phyloP scores from a whole-genome alignment of 2,888 invertebrate species.

The Sarcophaga rosellei region DNA sequence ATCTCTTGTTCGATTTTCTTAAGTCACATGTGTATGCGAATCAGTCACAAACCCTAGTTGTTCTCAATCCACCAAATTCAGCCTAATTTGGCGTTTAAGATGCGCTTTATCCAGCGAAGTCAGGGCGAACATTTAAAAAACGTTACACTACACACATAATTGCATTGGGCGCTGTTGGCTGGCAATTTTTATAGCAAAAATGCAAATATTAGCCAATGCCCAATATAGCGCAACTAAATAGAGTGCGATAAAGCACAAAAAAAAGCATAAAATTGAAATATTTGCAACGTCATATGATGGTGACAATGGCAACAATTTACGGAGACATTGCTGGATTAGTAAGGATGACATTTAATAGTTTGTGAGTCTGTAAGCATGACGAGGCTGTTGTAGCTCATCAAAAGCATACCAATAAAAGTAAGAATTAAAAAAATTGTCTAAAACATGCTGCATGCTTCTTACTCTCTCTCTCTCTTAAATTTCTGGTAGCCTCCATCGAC shows the following conservation, averaged over 20 bases:
- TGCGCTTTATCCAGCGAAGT: too few relatives aligned
- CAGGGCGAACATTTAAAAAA: too few relatives aligned
- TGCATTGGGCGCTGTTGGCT: too few relatives aligned
- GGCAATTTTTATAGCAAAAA: too few relatives aligned
- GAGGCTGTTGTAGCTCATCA: slow-evolving; percentile 25
- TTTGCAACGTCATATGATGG: slow-evolving; percentile 74
- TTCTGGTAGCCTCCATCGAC: neutral
- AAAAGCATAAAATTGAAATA: slow-evolving; percentile 70
- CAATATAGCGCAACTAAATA: neutral
- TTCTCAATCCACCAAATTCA: too few relatives aligned
- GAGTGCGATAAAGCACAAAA: neutral
- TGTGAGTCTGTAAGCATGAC: neutral
- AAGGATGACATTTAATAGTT: slow-evolving; percentile 20
- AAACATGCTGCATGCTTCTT: too few relatives aligned
- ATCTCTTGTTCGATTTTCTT: too few relatives aligned
- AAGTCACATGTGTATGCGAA: too few relatives aligned
- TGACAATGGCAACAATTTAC: slow-evolving; percentile 66
- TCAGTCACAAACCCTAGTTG: too few relatives aligned
- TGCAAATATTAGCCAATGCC: too few relatives aligned
- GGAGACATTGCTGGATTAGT: slow-evolving; percentile 29
- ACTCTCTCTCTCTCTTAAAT: neutral
- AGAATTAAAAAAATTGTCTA: neutral
- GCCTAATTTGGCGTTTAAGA: too few relatives aligned
- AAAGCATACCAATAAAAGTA: slow-evolving; percentile 29
- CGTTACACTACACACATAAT: too few relatives aligned